Percentiles rank a stretch among this genome's conserved stretches.
Conservation (phyloP, 2,888 invertebrate species). For the Julus scandinavius region DNA sequence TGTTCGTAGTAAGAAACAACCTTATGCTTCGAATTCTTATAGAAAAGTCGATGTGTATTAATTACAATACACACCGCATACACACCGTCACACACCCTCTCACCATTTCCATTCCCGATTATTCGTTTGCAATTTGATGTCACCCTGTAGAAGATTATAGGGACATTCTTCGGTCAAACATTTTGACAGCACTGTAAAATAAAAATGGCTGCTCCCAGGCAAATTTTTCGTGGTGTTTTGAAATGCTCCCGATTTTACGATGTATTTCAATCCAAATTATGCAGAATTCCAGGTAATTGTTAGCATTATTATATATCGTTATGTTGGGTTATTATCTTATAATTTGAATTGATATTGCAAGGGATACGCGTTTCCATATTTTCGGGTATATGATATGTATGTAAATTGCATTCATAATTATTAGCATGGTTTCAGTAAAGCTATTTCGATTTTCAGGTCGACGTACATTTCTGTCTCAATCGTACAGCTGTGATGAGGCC, state of each 20-base stretch:
- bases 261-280: background rate
- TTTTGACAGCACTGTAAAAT: background rate
- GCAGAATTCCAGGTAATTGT: background rate
- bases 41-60: too few relatives aligned
- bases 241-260: constrained; percentile 4
- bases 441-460: background rate
- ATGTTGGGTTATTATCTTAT: too few relatives aligned
- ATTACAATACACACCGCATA: too few relatives aligned
- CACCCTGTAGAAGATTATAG: background rate
- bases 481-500: constrained; percentile 29
- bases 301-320: too few relatives aligned
- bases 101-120: too few relatives aligned
- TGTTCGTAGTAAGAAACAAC: too few relatives aligned
- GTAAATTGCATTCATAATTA: background rate
- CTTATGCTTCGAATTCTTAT: too few relatives aligned
- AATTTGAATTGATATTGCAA: too few relatives aligned
- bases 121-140: too few relatives aligned
- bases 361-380: background rate
- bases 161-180: background rate
- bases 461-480: constrained; percentile 28
- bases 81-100: too few relatives aligned
- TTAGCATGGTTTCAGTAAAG: background rate
- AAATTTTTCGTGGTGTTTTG: background rate
- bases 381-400: background rate
- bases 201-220: background rate